These are phyloP conservation scores for Montipora capricornis DNA, from an alignment of 64 coral and sea anemone genomes.

Conservation along the genomic window DNA sequence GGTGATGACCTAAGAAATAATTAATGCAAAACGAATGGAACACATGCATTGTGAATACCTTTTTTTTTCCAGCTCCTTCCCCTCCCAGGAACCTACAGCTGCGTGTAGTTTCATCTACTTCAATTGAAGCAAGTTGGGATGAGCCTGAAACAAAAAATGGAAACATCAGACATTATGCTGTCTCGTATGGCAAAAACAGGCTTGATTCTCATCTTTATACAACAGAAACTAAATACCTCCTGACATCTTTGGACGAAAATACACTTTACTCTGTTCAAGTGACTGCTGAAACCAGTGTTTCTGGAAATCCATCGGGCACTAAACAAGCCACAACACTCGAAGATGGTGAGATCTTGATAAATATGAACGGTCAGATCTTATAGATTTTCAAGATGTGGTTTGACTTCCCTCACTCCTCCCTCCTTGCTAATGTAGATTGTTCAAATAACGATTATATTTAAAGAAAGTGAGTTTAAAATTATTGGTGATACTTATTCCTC, in stretches of 20 bases:
- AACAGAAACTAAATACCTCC: background rate
- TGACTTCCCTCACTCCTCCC: too few relatives aligned
- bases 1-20: too few relatives aligned
- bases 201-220: background rate
- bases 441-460: too few relatives aligned
- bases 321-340: constrained; percentile 27
- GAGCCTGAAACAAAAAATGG: constrained; percentile 28
- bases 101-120: background rate
- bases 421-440: too few relatives aligned
- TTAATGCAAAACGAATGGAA: too few relatives aligned
- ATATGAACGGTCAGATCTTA: too few relatives aligned
- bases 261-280: constrained; percentile 33
- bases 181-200: constrained; percentile 2
- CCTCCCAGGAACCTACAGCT: background rate
- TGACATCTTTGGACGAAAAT: constrained; percentile 28
- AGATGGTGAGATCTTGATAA: constrained; percentile 13
- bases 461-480: too few relatives aligned
- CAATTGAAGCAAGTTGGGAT: constrained; percentile 1
- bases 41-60: too few relatives aligned
- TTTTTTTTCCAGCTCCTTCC: constrained; percentile 29
- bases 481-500: too few relatives aligned
- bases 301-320: constrained; percentile 19
- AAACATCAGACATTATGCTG: constrained; percentile 5
- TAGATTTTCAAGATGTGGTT: too few relatives aligned
- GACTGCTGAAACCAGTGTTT: constrained; percentile 18